Evolutionary conservation across 2,113 vertebrate species (phyloP), one percentile per base, ranked within the genome.

Genomic region (Promerops cafer): DNA sequence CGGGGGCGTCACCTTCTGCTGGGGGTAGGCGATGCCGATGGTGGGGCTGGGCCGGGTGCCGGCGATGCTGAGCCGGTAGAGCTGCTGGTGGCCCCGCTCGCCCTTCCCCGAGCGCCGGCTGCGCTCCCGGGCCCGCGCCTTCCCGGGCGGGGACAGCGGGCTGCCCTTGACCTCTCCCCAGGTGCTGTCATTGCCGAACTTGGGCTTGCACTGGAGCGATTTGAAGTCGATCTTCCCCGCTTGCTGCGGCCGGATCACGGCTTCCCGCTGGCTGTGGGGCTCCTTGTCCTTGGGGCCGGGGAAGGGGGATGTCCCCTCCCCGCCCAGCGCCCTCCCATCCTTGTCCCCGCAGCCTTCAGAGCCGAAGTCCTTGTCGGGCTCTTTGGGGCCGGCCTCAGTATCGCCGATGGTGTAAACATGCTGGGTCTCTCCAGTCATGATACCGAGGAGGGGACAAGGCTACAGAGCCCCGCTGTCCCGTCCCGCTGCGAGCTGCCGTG

Each of bases 371-470:
- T 99, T 98, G 94, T 98, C 93, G 44, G 98, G 97, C 93, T 98
- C 97, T 96, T 98, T 98, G 96, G 97, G 97, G 96, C 97, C 97
- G 65, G 94, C 65, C 95, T 98, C 98, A 78, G 98, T 96, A 91
- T 98, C 96, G 71, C 98, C 96, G 95, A 98, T 97, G 91, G 97
- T 96, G 86, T 98, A 98, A 95, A 96, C 98, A 97, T 97, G 98
- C 98, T 98, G 98, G 97, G 98, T 98, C 97, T 99, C 99, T 98
- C 98, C 98, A 92, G 99, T 98, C 98, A 98, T 99, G 98, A 97
- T 99, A 88, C n/a, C 87, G 44, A 81, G 93, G 52, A 56, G 24
- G 71, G 95, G 33, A 49, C 68, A 37, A 64, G 72, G 63, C 97
- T 98, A 96, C 27, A 94, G 90, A 93, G 94, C 97, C 96, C 98